Evolutionary conservation across 2,113 vertebrate genomes (phyloP).

Genomic region (Laterallus jamaicensis): DNA sequence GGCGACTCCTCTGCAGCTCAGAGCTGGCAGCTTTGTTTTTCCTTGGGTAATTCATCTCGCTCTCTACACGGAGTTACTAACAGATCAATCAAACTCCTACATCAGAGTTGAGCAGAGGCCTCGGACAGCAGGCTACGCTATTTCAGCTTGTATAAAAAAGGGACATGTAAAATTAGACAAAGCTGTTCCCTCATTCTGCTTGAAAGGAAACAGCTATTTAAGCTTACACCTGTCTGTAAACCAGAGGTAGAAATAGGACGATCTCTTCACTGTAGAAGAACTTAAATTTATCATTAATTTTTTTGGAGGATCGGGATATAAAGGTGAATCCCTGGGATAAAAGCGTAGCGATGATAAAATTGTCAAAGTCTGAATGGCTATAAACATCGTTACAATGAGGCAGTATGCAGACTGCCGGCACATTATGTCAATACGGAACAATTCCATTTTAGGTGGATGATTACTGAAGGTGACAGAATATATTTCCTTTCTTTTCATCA

Average conservation of each 20-base stretch:
- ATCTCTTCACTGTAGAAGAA: background rate
- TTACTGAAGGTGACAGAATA: constrained; percentile 21
- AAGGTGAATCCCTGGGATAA: background rate
- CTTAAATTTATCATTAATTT: background rate
- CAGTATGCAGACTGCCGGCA: constrained; percentile 28
- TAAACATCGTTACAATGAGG: constrained; percentile 27
- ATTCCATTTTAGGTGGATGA: constrained; percentile 36
- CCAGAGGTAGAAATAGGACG: background rate
- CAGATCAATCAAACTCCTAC: constrained; percentile 24
- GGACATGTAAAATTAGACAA: background rate
- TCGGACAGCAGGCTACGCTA: rapidly evolving
- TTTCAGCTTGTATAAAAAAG: constrained; percentile 1
- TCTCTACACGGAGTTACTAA: constrained; percentile 15
- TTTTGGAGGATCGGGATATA: background rate
- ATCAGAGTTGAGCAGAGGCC: background rate
- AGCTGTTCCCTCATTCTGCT: background rate
- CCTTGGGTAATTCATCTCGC: constrained; percentile 24
- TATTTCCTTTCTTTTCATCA: constrained; percentile 24
- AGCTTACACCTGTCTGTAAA: background rate
- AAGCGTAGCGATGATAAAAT: background rate
- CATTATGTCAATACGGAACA: constrained; percentile 54
- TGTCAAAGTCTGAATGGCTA: constrained; percentile 14
- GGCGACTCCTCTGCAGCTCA: background rate
- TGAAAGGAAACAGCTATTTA: background rate
- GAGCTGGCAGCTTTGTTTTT: constrained; percentile 30